Conservation (phyloP, 30 jellyfish, hydroid and myxozoan genomes). For the Hydra vulgaris region DNA sequence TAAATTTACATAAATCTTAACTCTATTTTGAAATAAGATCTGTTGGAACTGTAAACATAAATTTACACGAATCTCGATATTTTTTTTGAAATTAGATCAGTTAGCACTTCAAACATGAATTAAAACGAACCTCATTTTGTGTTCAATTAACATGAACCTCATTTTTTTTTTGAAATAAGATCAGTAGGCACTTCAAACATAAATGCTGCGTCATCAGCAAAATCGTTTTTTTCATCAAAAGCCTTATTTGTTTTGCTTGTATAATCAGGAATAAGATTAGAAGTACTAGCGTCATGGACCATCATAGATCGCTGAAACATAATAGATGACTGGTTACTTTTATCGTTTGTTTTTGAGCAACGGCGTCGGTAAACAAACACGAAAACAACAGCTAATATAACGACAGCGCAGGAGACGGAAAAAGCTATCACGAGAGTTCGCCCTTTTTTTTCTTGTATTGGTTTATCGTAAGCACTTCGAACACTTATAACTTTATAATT, state of each 20-base stretch:
- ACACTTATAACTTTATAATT: constrained; percentile 1
- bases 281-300: constrained; percentile 20
- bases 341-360: neutral
- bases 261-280: constrained; percentile 11
- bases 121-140: too few relatives aligned
- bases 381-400: constrained; percentile 1
- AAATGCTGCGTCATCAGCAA: constrained; percentile 31
- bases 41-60: too few relatives aligned
- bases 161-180: neutral
- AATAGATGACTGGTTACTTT: neutral
- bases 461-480: constrained; percentile 3
- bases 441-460: neutral
- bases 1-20: too few relatives aligned
- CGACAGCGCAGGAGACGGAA: neutral
- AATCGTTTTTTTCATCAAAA: constrained; percentile 26
- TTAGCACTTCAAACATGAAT: too few relatives aligned
- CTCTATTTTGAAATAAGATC: too few relatives aligned
- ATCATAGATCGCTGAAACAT: constrained; percentile 20
- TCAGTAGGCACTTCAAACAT: constrained; percentile 29
- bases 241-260: constrained; percentile 26
- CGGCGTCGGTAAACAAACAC: constrained; percentile 1
- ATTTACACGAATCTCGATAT: too few relatives aligned
- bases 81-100: too few relatives aligned
- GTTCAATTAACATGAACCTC: neutral
- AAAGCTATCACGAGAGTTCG: constrained; percentile 1